Base-by-base conservation (phyloP, 1,140 invertebrate species). In the Solen grandis region DNA sequence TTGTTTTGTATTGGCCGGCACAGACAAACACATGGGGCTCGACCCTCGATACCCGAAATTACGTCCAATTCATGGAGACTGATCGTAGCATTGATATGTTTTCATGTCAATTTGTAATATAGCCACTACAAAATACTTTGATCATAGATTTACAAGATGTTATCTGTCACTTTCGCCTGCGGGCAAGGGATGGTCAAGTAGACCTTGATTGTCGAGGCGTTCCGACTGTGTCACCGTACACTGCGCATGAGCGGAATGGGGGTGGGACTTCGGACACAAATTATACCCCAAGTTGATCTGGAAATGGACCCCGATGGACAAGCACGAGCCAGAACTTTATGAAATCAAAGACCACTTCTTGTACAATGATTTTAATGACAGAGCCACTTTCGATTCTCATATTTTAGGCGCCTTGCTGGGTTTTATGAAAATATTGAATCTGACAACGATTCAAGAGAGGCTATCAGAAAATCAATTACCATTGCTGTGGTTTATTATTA, bases 61-160 rank as follows among this genome's bases (percentile, higher is more conserved):
- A 78, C 65, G 63, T 55, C 65, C 65, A 69, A 78, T 78, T 78
- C 75, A 78, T 68, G 69, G 35, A 8, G 63, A 22, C 19, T 69
- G 75, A 78, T 78, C 54, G 36, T 19, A 27, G 62, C 68, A 69
- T 65, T 78, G 75, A 78, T 78, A 78, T 69, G 65, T 66, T 78
- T 78, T 69, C 75, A 78, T 78, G 75, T 69, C 54, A 69, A 41
- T 66, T 78, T 68, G 75, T 78, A 78, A 78, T 78, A 78, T 69
- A 78, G 41, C 62, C 41, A 33, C 33, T 46, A 46, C 22, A 78
- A 50, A 57, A 57, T 41, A 27, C 65, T 78, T 78, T 78, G 75
- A 78, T 78, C 75, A 68, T 29, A n/a, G 62, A 16, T 46, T 59
- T 54, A 22, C 65, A 57, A 78, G 75, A 78, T 78, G 27, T 78